Evolutionary conservation across 2,888 invertebrate species (phyloP).

Genomic region (Drosophila recens): DNA sequence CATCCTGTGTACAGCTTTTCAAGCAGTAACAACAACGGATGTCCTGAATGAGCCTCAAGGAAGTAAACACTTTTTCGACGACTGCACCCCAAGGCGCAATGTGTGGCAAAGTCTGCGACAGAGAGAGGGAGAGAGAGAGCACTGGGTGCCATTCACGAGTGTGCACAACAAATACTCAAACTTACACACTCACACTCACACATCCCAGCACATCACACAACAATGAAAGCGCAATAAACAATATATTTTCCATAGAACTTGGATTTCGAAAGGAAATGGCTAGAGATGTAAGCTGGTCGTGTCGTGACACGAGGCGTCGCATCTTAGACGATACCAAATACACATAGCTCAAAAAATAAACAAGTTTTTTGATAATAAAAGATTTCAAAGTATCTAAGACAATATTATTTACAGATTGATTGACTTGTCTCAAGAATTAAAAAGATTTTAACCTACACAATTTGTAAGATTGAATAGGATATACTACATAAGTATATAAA

Average conservation of each 20-base stretch:
- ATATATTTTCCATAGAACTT: conserved; percentile 8
- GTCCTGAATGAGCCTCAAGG: conserved; percentile 75
- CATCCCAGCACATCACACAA: not conserved
- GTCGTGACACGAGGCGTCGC: conserved; percentile 4
- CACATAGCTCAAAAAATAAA: no score
- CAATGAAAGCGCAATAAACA: conserved; percentile 18
- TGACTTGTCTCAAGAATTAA: no score
- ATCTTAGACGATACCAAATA: no score
- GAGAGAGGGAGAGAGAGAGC: conserved; percentile 28
- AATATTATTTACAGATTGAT: no score
- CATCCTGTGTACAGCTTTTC: conserved; percentile 48
- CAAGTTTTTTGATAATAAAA: no score
- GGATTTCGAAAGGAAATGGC: not conserved
- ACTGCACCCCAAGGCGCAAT: conserved; percentile 49
- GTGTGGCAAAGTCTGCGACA: conserved; percentile 46
- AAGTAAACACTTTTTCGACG: conserved; percentile 71
- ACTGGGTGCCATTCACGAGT: conserved; percentile 45
- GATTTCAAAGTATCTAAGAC: no score
- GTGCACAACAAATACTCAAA: conserved; percentile 47
- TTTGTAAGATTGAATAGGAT: no score
- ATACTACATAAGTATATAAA: no score
- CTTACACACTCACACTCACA: conserved; percentile 23
- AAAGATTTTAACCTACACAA: no score
- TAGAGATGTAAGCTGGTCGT: not conserved
- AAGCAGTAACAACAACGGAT: conserved; percentile 55